Conservation (phyloP, 2,888 invertebrate species). For the Ennomos fuscantarius region DNA sequence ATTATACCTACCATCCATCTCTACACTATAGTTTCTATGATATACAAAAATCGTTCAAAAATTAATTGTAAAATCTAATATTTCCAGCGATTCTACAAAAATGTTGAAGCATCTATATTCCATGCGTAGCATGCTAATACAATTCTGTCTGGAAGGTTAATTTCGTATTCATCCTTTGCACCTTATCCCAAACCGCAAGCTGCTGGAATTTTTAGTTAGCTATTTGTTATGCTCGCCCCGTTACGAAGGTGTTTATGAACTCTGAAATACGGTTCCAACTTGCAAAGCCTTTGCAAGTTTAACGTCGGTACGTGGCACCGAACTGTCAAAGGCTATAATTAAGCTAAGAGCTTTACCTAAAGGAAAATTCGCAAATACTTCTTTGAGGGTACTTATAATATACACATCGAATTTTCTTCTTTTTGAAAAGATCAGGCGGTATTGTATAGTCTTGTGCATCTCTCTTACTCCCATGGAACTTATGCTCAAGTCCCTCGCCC, state of each 20-base stretch:
- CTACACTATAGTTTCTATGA: too few species aligned
- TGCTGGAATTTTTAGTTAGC: slow-evolving; percentile 24
- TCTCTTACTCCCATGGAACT: not conserved
- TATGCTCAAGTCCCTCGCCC: slow-evolving; percentile 7
- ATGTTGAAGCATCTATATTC: not conserved
- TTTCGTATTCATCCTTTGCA: slow-evolving; percentile 28
- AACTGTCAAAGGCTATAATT: slow-evolving; percentile 21
- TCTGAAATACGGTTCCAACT: slow-evolving; percentile 20
- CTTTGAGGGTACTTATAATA: not conserved
- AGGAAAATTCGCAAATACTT: slow-evolving; percentile 9
- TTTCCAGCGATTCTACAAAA: too few species aligned
- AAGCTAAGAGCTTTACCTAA: slow-evolving; percentile 15
- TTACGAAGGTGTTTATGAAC: slow-evolving; percentile 26
- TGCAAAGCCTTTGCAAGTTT: slow-evolving; percentile 26
- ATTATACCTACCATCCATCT: too few species aligned
- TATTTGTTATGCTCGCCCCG: slow-evolving; percentile 26
- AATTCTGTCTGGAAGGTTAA: slow-evolving; percentile 12
- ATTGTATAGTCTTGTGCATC: slow-evolving; percentile 6
- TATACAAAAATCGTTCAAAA: too few species aligned
- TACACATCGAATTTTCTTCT: slow-evolving; percentile 3
- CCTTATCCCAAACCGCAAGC: slow-evolving; percentile 24
- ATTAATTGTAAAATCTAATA: too few species aligned
- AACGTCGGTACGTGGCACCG: slow-evolving; percentile 9
- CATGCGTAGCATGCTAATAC: not conserved
- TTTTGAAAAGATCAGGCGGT: slow-evolving; percentile 5